These are phyloP conservation scores for Tychaedon coryphoeus DNA, from an alignment of 2,113 vertebrate species.

Conservation along the genomic window DNA sequence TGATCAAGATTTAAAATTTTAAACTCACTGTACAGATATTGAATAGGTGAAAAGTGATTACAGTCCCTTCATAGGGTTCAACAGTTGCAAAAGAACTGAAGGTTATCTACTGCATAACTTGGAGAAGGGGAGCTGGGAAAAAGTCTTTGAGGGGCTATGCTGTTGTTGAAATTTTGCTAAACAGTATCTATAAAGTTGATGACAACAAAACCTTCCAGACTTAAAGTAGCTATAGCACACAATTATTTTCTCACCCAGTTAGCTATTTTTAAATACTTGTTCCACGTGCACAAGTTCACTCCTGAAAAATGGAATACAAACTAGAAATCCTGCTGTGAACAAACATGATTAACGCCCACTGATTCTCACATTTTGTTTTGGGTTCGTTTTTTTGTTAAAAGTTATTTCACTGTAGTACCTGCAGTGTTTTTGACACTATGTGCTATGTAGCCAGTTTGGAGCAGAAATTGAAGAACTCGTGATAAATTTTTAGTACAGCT, in stretches of 20 bases:
- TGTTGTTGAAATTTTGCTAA: background rate
- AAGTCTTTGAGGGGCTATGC: background rate
- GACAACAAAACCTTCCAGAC: background rate
- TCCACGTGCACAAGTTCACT: background rate
- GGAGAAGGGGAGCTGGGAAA: background rate
- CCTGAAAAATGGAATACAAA: background rate
- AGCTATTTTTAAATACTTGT: background rate
- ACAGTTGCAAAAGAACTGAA: background rate
- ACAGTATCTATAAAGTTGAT: background rate
- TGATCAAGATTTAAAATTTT: background rate
- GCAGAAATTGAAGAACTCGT: background rate
- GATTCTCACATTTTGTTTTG: fast-evolving
- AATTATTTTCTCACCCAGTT: background rate
- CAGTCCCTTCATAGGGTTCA: background rate
- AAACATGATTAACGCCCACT: background rate
- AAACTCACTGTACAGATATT: background rate
- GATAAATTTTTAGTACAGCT: background rate
- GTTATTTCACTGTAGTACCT: background rate
- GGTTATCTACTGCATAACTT: too few relatives aligned
- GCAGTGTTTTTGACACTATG: fast-evolving
- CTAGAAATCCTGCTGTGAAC: background rate
- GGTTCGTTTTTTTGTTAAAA: background rate
- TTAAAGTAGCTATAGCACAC: background rate
- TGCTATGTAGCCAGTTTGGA: background rate
- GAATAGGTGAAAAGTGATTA: background rate